These are phyloP conservation scores for Athene cunicularia DNA, from an alignment of 2,113 vertebrate species.

Conservation along the genomic window DNA sequence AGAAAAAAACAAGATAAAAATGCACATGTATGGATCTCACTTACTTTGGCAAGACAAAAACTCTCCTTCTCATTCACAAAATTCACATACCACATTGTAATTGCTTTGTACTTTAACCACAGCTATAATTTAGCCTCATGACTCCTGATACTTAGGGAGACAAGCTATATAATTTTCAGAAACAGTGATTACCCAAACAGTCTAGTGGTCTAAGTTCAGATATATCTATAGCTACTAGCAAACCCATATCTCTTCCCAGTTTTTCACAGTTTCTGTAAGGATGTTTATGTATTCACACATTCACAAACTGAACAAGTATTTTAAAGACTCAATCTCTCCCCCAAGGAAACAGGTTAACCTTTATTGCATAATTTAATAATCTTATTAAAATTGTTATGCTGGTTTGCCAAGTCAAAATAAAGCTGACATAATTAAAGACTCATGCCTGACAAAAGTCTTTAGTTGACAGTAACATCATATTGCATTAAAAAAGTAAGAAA, in stretches of 20 bases:
- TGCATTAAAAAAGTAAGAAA: background rate
- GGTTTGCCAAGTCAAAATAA: slow-evolving; percentile 6
- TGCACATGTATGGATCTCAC: background rate
- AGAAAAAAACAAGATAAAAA: background rate
- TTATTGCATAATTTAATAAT: background rate
- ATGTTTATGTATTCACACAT: background rate
- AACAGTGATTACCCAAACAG: background rate
- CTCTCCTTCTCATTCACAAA: background rate
- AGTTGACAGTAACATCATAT: background rate
- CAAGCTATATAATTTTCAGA: background rate
- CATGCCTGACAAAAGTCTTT: background rate
- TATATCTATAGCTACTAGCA: background rate
- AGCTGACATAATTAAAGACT: background rate
- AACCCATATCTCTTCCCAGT: background rate
- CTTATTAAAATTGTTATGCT: background rate
- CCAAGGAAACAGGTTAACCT: background rate
- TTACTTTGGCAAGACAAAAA: background rate
- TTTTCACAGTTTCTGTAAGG: background rate
- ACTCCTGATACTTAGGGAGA: background rate
- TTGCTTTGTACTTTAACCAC: background rate
- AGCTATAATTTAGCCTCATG: background rate
- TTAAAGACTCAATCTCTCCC: background rate
- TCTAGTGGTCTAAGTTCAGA: background rate
- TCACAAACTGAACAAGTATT: background rate
- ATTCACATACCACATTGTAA: background rate